These are phyloP conservation scores for Ericerus pela DNA, from an alignment of 1,140 invertebrate species.

Conservation along the genomic window DNA sequence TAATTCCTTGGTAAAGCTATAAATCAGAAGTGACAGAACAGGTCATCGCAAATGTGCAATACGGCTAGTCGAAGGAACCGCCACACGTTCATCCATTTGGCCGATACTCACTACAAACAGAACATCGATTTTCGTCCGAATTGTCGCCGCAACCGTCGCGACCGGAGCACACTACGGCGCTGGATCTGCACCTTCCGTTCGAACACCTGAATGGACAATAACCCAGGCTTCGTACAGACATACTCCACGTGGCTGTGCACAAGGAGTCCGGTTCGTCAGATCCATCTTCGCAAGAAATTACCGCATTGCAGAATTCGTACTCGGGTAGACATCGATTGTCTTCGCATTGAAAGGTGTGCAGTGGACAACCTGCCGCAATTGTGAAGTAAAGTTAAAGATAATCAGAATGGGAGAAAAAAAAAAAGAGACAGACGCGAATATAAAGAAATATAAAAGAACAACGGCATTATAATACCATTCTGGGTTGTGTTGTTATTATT, in stretches of 20 bases:
- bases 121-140: constrained; percentile 66
- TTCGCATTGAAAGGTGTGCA: constrained; percentile 61
- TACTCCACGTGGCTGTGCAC: constrained; percentile 33
- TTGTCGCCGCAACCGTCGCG: constrained; percentile 79
- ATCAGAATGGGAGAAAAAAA: too few relatives aligned
- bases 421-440: too few relatives aligned
- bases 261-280: constrained; percentile 65
- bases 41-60: too few relatives aligned
- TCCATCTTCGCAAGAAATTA: constrained; percentile 65
- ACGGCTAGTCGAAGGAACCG: too few relatives aligned
- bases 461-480: too few relatives aligned
- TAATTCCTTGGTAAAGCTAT: too few relatives aligned
- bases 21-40: too few relatives aligned
- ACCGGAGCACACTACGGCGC: constrained; percentile 71
- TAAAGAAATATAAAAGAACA: too few relatives aligned
- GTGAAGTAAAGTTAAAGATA: too few relatives aligned
- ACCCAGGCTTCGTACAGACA: constrained; percentile 25
- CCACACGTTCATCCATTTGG: too few relatives aligned
- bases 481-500: too few relatives aligned
- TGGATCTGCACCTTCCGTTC: constrained; percentile 71
- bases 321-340: constrained; percentile 72
- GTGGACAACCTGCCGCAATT: constrained; percentile 45
- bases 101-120: constrained; percentile 55
- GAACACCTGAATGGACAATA: constrained; percentile 62
- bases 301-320: constrained; percentile 80